These are phyloP conservation scores for Smittia sp. DNA, from an alignment of 2,888 invertebrate genomes.

Conservation along the genomic window DNA sequence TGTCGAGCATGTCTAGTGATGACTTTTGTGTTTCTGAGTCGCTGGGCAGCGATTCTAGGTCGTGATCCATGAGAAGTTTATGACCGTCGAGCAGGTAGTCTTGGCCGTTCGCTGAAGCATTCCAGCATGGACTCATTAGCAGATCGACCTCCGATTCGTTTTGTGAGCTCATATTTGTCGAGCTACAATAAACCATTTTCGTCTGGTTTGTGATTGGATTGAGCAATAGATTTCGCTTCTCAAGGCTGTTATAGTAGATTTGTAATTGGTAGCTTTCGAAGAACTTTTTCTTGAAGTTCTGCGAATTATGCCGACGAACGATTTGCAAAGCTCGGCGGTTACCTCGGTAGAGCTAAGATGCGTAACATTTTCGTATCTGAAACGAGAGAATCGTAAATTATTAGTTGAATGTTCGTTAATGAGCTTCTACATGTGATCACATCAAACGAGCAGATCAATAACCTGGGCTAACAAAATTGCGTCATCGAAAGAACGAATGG, in stretches of 20 bases:
- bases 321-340: constrained; percentile 6
- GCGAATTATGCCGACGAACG: not conserved
- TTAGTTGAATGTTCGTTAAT: not conserved
- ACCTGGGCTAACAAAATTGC: constrained; percentile 16
- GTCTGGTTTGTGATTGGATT: not conserved
- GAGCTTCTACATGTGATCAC: not conserved
- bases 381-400: constrained; percentile 1
- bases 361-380: constrained; percentile 31
- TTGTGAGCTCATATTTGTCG: constrained; percentile 53
- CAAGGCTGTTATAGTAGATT: constrained; percentile 5
- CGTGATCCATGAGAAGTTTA: constrained; percentile 59
- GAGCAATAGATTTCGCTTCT: not conserved
- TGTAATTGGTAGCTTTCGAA: constrained; percentile 25
- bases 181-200: constrained; percentile 61
- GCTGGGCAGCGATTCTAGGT: constrained; percentile 56
- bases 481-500: not conserved
- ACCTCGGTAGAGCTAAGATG: constrained; percentile 28
- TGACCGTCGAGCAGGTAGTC: constrained; percentile 58
- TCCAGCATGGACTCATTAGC: constrained; percentile 71
- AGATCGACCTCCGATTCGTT: constrained; percentile 64
- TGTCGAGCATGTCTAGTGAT: constrained; percentile 69
- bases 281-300: constrained; percentile 29
- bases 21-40: constrained; percentile 53
- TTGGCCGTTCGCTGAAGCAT: constrained; percentile 55
- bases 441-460: constrained; percentile 12